Percentiles rank a stretch among this genome's conserved stretches.
Evolutionary conservation across 2,888 invertebrate genomes (phyloP).

Genomic region (Punctoribates punctum): DNA sequence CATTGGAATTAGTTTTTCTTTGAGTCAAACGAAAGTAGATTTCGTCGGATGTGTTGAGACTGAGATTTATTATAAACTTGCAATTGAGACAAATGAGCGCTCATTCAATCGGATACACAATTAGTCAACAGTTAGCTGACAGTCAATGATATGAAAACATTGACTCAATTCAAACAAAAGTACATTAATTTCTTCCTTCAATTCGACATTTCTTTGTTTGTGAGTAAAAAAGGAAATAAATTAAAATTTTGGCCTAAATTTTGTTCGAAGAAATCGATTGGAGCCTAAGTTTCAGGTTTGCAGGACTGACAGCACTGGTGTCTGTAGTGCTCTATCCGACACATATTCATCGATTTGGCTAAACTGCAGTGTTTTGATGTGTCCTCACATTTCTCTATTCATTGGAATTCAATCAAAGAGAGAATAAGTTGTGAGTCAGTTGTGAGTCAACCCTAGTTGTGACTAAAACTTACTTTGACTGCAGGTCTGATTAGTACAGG

Average conservation of each 20-base stretch:
- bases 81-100: background rate
- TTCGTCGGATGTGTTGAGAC: background rate
- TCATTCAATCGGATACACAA: background rate
- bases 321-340: slow-evolving; percentile 74
- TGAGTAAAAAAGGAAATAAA: background rate
- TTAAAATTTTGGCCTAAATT: background rate
- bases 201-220: background rate
- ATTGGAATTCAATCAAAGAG: slow-evolving; percentile 51
- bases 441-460: no score
- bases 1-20: no score
- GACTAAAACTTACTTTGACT: slow-evolving; percentile 42
- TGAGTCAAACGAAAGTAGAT: no score
- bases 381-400: slow-evolving; percentile 69
- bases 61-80: background rate
- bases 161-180: background rate
- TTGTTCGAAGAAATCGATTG: background rate
- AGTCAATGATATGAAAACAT: slow-evolving; percentile 9
- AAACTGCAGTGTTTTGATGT: slow-evolving; percentile 79
- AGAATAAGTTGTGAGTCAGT: slow-evolving; percentile 25
- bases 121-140: background rate
- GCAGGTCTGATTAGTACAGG: slow-evolving; percentile 61
- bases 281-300: slow-evolving; percentile 48
- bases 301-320: slow-evolving; percentile 85
- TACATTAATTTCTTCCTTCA: background rate
- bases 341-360: slow-evolving; percentile 81